phyloP scores from a whole-genome alignment of 1,140 invertebrate species.

The Ladona fulva region DNA sequence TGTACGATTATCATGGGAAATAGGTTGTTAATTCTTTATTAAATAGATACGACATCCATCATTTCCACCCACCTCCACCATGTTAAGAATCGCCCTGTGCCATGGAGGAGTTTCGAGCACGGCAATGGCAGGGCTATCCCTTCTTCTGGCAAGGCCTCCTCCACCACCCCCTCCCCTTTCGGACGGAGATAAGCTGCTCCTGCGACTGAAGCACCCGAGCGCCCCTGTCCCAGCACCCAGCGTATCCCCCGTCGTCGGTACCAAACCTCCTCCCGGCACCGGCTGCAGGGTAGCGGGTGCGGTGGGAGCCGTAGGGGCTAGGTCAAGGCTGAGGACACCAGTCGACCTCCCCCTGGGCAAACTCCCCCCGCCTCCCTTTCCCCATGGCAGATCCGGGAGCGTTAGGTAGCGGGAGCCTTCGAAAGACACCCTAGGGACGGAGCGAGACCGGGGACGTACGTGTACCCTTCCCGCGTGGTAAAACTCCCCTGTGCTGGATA shows the following conservation, averaged over 20 bases:
- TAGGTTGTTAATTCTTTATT: too few species aligned
- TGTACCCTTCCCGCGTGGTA: constrained; percentile 29
- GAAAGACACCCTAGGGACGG: constrained; percentile 42
- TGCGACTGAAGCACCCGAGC: constrained; percentile 29
- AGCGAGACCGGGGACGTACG: constrained; percentile 39
- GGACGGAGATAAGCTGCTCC: constrained; percentile 36
- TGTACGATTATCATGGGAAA: too few species aligned
- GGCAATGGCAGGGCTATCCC: constrained; percentile 32
- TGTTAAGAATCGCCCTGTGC: constrained; percentile 37
- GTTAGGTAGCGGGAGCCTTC: constrained; percentile 37
- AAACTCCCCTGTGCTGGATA: background rate
- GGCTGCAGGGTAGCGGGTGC: constrained; percentile 23
- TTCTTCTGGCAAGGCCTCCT: constrained; percentile 29
- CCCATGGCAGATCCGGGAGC: constrained; percentile 29
- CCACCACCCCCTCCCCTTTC: constrained; percentile 31
- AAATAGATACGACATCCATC: too few species aligned
- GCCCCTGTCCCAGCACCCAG: constrained; percentile 20
- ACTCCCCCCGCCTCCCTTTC: constrained; percentile 21
- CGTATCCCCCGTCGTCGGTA: constrained; percentile 27
- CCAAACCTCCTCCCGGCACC: constrained; percentile 26
- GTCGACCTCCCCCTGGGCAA: constrained; percentile 31
- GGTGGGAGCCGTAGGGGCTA: constrained; percentile 28
- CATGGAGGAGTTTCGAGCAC: constrained; percentile 35
- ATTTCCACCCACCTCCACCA: constrained; percentile 38
- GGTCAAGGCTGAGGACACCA: constrained; percentile 27